Conservation (phyloP, 2,797 vertebrate genomes). For the Cottoperca gobio region DNA sequence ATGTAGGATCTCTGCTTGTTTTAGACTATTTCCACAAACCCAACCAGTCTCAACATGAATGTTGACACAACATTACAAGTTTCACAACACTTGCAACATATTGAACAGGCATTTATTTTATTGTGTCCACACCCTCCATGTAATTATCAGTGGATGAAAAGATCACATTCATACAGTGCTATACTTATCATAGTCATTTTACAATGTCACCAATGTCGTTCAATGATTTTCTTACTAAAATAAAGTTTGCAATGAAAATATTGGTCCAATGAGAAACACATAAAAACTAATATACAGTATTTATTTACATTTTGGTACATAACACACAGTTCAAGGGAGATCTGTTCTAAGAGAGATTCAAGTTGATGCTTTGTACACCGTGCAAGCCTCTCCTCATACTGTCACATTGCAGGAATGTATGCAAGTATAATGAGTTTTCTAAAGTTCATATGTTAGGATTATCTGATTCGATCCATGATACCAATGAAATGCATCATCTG, state of each 20-base stretch:
- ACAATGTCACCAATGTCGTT: not conserved
- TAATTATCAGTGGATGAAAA: not conserved
- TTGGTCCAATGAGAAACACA: conserved; percentile 8
- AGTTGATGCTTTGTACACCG: not conserved
- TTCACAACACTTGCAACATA: not conserved
- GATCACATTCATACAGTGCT: conserved; percentile 9
- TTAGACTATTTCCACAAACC: not conserved
- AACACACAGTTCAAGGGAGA: not conserved
- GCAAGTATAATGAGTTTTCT: not conserved
- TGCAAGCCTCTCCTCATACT: not conserved
- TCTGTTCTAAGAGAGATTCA: not conserved
- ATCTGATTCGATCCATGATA: not conserved
- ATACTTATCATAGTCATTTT: not conserved
- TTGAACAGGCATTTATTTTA: not conserved
- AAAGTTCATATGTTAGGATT: not conserved
- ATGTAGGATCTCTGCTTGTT: conserved; percentile 5
- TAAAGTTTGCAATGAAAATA: conserved; percentile 4
- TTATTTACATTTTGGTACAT: conserved; percentile 5
- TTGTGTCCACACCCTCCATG: not conserved
- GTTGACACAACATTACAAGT: not conserved
- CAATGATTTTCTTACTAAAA: conserved; percentile 2
- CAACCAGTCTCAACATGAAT: not conserved
- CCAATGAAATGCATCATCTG: not conserved
- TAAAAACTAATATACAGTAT: not conserved
- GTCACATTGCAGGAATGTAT: conserved; percentile 2